Base-by-base conservation (phyloP, 1,140 invertebrate genomes). In the Drosophila sp. region DNA sequence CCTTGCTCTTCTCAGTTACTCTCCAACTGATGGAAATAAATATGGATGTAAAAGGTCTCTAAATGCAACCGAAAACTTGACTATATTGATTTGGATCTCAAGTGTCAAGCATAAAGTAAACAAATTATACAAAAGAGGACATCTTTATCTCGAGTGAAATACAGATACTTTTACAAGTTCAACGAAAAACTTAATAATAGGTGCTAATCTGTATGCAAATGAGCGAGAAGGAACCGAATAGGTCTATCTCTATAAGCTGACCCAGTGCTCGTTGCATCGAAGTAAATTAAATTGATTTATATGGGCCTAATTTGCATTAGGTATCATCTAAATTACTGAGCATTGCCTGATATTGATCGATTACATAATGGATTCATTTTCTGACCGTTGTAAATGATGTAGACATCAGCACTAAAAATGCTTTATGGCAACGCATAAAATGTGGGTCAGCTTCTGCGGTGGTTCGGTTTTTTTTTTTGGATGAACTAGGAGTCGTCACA, bases 401-500 rank as follows among this genome's bases (percentile, higher is more conserved):
- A 50, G 2, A 27, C 44, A 35, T 58, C 3, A 38, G 23, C n/a
- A 25, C 2, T 62, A 29, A 55, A 57, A 38, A 58, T 32, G 17
- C n/a, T 35, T 33, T 25, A 23, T 35, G 55, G 55, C 32, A 2
- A 23, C 55, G 8, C n/a, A 35, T 33, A 3, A 4, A 58, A 58
- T 58, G 56, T 85, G 56, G 80, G 80, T 73, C 81, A 84, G 55
- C 4, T 38, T 54, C 54, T 7, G 10, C 60, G 30, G 23, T 47
- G 50, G 17, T 17, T 17, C 17, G 17, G 17, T 17, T 17, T 17
- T 38, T 68, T 57, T 62, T 63, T 10, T 23, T 27, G 44, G 44
- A 10, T 35, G 56, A 35, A 58, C 56, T 58, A 38, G 56, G 56
- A 61, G 67, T 35, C 64, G 80, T 84, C 70, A 86, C 82, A 85